Percentiles rank a stretch among this genome's conserved stretches.
These are phyloP conservation scores for Hesperophylax magnus DNA, from an alignment of 1,140 invertebrate species.

Conservation along the genomic window DNA sequence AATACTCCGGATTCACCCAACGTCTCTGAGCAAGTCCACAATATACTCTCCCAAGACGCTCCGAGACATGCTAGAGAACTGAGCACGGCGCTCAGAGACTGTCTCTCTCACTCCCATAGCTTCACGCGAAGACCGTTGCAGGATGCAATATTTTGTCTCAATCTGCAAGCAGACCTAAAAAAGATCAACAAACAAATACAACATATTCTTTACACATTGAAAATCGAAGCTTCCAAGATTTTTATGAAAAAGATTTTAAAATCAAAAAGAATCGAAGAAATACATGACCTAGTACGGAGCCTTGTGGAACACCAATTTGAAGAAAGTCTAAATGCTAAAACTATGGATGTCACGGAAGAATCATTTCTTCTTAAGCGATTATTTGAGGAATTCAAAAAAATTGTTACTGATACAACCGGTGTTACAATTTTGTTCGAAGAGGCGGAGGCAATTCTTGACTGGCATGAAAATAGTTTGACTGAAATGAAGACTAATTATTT, in stretches of 20 bases:
- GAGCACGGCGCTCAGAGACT: neutral
- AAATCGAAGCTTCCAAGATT: neutral
- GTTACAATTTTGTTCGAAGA: neutral
- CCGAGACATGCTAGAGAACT: neutral
- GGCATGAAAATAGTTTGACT: neutral
- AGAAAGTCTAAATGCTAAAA: neutral
- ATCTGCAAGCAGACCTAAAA: neutral
- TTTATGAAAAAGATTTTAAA: neutral
- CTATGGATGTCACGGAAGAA: neutral
- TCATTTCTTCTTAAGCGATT: neutral
- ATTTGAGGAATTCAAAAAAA: neutral
- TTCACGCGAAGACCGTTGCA: neutral
- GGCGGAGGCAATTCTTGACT: neutral
- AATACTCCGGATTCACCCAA: neutral
- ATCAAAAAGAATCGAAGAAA: neutral
- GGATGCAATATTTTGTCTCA: neutral
- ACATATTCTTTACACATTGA: neutral
- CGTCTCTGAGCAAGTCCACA: neutral
- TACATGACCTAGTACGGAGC: neutral
- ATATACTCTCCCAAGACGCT: neutral
- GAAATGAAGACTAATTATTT: neutral
- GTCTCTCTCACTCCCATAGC: constrained; percentile 2
- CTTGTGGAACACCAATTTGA: neutral
- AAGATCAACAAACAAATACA: neutral
- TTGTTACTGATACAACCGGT: neutral